Conservation (phyloP, 2,888 invertebrate species). For the Leptinotarsa peninsularis region DNA sequence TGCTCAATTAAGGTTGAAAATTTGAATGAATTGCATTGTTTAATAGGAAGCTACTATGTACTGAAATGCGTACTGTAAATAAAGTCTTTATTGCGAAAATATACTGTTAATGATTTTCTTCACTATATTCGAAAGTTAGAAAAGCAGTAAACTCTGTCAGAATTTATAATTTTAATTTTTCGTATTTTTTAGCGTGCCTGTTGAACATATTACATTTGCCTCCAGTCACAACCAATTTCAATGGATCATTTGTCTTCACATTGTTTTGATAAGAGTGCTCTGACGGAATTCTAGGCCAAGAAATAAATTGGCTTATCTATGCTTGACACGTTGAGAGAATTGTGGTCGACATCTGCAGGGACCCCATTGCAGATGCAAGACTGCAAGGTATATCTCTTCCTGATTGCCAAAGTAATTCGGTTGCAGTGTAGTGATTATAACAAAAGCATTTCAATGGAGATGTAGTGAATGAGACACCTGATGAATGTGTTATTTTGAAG, state of each 20-base stretch:
- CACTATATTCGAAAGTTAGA: neutral
- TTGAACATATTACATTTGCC: neutral
- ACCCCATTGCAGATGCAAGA: conserved; percentile 17
- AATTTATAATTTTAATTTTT: neutral
- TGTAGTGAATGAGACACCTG: conserved; percentile 1
- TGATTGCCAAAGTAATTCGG: conserved; percentile 20
- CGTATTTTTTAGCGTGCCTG: neutral
- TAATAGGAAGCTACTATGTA: too few species aligned
- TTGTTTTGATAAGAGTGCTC: conserved; percentile 4
- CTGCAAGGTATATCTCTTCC: conserved; percentile 20
- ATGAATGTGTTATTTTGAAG: neutral
- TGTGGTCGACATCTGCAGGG: conserved; percentile 22
- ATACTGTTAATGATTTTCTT: too few species aligned
- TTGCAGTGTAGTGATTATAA: conserved; percentile 15
- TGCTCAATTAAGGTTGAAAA: too few species aligned
- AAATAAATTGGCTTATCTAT: conserved; percentile 18
- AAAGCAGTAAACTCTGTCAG: neutral
- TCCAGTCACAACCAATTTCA: conserved; percentile 1
- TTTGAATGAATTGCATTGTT: too few species aligned
- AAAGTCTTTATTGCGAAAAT: too few species aligned
- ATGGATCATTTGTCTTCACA: neutral
- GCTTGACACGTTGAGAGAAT: conserved; percentile 19
- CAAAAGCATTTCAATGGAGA: conserved; percentile 9
- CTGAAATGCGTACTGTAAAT: too few species aligned
- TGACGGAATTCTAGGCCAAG: neutral